Evolutionary conservation across 2,797 vertebrate genomes (phyloP).

Genomic region (Carcharodon carcharias): DNA sequence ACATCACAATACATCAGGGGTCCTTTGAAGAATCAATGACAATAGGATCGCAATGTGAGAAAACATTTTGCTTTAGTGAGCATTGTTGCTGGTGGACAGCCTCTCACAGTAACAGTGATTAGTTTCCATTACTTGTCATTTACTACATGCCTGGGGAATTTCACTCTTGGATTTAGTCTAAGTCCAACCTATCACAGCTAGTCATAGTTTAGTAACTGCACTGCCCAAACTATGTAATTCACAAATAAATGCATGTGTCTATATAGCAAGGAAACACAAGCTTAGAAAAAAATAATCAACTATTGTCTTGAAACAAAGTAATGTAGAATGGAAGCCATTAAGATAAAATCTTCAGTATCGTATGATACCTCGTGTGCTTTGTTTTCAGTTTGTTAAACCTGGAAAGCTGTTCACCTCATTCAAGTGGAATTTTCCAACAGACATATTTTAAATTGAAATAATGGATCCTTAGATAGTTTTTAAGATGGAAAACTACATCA

Average conservation of each 20-base stretch:
- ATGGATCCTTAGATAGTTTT: neutral
- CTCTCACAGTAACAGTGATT: neutral
- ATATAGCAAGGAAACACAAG: neutral
- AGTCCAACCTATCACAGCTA: neutral
- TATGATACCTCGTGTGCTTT: neutral
- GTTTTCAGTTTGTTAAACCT: neutral
- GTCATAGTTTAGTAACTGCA: neutral
- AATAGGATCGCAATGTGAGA: neutral
- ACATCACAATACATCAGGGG: neutral
- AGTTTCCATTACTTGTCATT: neutral
- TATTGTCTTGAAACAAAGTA: neutral
- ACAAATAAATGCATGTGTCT: neutral
- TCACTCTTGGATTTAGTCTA: neutral
- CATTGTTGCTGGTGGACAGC: neutral
- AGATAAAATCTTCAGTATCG: neutral
- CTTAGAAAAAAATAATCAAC: neutral
- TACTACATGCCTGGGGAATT: neutral
- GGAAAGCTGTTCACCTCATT: neutral
- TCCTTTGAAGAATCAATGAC: neutral
- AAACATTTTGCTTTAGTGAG: neutral
- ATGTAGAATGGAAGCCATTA: neutral
- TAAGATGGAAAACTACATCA: neutral
- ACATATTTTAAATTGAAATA: neutral
- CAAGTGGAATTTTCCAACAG: neutral
- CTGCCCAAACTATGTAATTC: neutral